Evolutionary conservation across 2,888 invertebrate genomes (phyloP).

Genomic region (Agrochola macilenta): DNA sequence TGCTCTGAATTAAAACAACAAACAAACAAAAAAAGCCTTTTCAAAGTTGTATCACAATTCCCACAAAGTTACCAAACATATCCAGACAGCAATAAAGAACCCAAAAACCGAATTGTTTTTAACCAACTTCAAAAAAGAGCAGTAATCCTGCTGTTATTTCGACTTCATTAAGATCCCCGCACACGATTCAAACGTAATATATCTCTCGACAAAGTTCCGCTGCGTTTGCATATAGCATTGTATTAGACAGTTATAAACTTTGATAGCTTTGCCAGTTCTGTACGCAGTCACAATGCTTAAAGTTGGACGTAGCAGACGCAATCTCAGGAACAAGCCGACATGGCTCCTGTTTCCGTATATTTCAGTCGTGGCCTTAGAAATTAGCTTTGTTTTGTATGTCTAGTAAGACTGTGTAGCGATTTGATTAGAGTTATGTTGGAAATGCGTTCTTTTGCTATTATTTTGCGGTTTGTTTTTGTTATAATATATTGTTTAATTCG

Average conservation of each 20-base stretch:
- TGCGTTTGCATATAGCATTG: slow-evolving; percentile 79
- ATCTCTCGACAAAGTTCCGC: slow-evolving; percentile 69
- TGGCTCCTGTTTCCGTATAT: slow-evolving; percentile 65
- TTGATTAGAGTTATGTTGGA: slow-evolving; percentile 15
- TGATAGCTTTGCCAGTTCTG: slow-evolving; percentile 80
- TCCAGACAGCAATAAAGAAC: neutral
- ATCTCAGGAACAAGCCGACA: slow-evolving; percentile 71
- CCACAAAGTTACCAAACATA: neutral
- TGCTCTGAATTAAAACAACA: neutral
- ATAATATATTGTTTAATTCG: neutral
- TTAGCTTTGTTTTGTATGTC: slow-evolving; percentile 67
- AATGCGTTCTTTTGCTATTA: neutral
- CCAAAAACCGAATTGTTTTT: neutral
- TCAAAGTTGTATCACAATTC: neutral
- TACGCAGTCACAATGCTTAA: slow-evolving; percentile 73
- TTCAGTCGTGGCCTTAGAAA: slow-evolving; percentile 67
- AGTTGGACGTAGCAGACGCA: slow-evolving; percentile 71
- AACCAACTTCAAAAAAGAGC: neutral
- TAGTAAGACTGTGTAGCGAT: slow-evolving; percentile 30
- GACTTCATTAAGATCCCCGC: slow-evolving; percentile 50
- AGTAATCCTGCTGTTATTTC: neutral
- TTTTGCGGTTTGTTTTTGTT: neutral
- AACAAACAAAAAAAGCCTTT: no score
- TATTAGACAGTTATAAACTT: slow-evolving; percentile 83
- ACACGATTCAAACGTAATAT: slow-evolving; percentile 62